phyloP scores from a whole-genome alignment of 2,888 invertebrate genomes.

The Microctonus aethiopoides region DNA sequence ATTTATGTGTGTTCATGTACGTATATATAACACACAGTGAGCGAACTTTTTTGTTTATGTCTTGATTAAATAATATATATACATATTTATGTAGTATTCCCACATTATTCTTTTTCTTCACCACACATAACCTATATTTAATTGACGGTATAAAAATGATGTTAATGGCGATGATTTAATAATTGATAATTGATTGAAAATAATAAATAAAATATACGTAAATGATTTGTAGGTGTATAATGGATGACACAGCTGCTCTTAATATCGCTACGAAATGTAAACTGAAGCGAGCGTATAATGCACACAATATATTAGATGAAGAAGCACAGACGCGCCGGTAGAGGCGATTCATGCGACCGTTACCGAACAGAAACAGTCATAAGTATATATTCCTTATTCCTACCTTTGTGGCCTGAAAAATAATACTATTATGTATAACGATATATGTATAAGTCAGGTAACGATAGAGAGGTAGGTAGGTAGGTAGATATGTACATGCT shows the following conservation, averaged over 20 bases:
- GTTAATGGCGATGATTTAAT: background rate
- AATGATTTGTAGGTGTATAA: background rate
- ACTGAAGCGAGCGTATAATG: conserved; percentile 21
- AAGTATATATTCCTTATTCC: no score
- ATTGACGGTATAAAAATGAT: background rate
- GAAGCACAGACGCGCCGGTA: conserved; percentile 13
- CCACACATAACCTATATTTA: no score
- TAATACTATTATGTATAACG: no score
- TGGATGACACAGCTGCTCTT: background rate
- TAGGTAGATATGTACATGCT: no score
- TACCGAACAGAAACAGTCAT: conserved; percentile 21
- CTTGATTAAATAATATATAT: background rate
- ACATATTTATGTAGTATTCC: background rate
- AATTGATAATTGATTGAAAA: background rate
- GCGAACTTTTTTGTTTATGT: background rate
- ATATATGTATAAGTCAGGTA: background rate
- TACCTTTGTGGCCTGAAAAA: conserved; percentile 29
- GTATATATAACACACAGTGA: conserved; percentile 4
- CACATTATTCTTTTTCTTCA: no score
- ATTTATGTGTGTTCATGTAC: background rate
- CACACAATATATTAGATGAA: background rate
- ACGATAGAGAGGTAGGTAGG: background rate
- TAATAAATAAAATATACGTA: background rate
- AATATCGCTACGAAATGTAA: conserved; percentile 12
- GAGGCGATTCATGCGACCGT: conserved; percentile 27